Evolutionary conservation across 2,888 invertebrate species (phyloP), one percentile per base, ranked within the genome.

Genomic region (Oegoconia quadripuncta): DNA sequence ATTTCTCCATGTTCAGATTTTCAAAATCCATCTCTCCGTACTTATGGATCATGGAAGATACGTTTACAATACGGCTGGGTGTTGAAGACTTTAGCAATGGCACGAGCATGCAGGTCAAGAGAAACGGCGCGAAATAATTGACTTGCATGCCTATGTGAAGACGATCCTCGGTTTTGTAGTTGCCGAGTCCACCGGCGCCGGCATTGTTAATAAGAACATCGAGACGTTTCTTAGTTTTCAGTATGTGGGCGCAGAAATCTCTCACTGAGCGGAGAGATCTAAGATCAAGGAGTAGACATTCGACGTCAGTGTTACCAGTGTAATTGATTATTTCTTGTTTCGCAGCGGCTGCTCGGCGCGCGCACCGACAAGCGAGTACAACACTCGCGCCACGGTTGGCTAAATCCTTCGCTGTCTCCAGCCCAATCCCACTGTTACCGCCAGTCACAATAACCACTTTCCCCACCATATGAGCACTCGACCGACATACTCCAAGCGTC

Each of bases 41-140:
- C 46, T 66, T 74, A 55, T 93, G 91, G 8, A 90, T 84, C 15
- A 83, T 48, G 5, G 91, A 91, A 0, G 92, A 89, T 11, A 93
- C 88, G 58, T 90, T 92, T 7, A 93, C 64, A 32, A 93, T 90
- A 42, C 92, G 88, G 42, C 92, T 90, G 5, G 90, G 90, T 1
- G 87, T 82, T 2, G 90, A 89, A n/a, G 66, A 57, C 70, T 91
- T 91, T 12, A 93, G 47, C 14, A 83, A 48, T 4, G 86, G 82
- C 11, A 84, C 36, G 47, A 90, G 55, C 11, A 93, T 76, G 57
- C 91, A 91, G 2, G 93, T 93, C 36, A 95, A 77, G 37, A 95
- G 78, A 65, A 94, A 95, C 1, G 91, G 92, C 9, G 91, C 92
- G 59, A 91, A 91, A 69, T 92, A 91, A 67, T 94, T 94, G 33